Percentiles rank a stretch among this genome's conserved stretches.
phyloP scores from a whole-genome alignment of 2,797 vertebrate genomes.

The Euphonia xanthogaster region DNA sequence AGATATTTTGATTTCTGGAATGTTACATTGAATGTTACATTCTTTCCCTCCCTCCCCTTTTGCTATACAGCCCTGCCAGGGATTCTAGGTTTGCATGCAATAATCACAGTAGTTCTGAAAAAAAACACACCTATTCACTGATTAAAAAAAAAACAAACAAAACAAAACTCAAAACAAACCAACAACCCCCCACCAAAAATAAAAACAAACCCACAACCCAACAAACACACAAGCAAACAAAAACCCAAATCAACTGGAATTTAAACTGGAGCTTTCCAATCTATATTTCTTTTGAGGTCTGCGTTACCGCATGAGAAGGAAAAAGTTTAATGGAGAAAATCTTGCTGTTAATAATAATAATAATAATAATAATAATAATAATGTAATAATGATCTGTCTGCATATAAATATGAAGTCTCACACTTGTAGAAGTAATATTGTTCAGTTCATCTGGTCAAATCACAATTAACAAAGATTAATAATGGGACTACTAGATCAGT shows the following conservation, averaged over 20 bases:
- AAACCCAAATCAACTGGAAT: neutral
- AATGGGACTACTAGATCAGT: neutral
- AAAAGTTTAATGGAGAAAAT: neutral
- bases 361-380: no score
- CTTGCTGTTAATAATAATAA: neutral
- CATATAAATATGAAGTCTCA: neutral
- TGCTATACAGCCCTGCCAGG: neutral
- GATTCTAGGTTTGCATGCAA: neutral
- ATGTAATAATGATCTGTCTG: no score
- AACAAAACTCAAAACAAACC: neutral
- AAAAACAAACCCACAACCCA: no score
- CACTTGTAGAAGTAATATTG: neutral
- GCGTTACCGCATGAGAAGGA: rapidly evolving
- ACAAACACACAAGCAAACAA: neutral
- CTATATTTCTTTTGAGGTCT: neutral
- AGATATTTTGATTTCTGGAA: neutral
- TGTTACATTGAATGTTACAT: no score
- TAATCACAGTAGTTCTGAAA: neutral
- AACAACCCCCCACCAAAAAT: rapidly evolving
- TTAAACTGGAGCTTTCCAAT: neutral
- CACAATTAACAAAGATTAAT: neutral
- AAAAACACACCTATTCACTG: neutral
- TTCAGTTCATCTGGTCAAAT: neutral
- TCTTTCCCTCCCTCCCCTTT: rapidly evolving
- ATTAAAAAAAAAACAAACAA: neutral